Percentiles rank a stretch among this genome's conserved stretches.
Evolutionary conservation across 2,888 invertebrate genomes (phyloP).

Genomic region (Conomelus anceps): DNA sequence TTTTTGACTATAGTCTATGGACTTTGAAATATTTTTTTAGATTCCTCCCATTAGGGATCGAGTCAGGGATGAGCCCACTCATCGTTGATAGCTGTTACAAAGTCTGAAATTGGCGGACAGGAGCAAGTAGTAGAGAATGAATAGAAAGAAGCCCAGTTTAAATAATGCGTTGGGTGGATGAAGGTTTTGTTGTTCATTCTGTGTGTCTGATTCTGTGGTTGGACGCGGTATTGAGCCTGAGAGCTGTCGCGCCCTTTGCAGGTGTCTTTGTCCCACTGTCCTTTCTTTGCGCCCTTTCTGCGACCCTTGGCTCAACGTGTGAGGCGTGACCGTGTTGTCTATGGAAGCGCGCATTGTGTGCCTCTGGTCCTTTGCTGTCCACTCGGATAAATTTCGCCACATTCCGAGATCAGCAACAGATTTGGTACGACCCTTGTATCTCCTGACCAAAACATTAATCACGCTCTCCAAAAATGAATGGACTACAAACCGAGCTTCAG

Average conservation of each 20-base stretch:
- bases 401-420: constrained; percentile 3
- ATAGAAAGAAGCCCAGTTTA: neutral
- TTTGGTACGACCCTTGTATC: neutral
- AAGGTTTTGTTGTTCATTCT: neutral
- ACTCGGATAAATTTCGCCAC: constrained; percentile 1
- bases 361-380: neutral
- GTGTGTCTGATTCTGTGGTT: neutral
- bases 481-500: neutral
- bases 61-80: neutral
- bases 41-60: neutral
- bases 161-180: neutral
- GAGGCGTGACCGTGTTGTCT: neutral
- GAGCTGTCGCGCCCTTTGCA: neutral
- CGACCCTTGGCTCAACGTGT: neutral
- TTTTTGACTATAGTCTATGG: too few relatives aligned
- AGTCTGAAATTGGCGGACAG: neutral
- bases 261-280: neutral
- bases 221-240: neutral
- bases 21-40: neutral
- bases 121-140: neutral
- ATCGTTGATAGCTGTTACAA: neutral
- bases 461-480: neutral
- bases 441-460: neutral
- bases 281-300: neutral
- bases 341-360: neutral